Conservation (phyloP, 2,888 invertebrate species). For the Ophraella communa region DNA sequence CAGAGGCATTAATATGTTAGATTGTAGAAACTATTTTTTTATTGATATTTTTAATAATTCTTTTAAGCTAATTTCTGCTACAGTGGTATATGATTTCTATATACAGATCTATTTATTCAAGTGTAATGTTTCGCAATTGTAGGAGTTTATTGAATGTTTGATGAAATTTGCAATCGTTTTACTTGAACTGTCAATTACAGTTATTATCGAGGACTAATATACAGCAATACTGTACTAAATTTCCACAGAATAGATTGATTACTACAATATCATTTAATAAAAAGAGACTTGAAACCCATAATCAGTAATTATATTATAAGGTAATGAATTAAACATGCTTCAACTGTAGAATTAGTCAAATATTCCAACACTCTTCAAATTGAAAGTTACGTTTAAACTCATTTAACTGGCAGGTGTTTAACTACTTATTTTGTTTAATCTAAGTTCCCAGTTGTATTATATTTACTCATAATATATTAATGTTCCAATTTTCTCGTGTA, state of each 20-base stretch:
- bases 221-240: too few relatives aligned
- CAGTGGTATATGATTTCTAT: neutral
- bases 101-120: neutral
- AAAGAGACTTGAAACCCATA: too few relatives aligned
- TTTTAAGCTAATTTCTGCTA: neutral
- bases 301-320: too few relatives aligned
- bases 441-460: slow-evolving; percentile 6
- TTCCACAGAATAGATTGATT: neutral
- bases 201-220: neutral
- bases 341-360: neutral
- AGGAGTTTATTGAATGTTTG: too few relatives aligned
- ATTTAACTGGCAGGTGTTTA: neutral
- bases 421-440: neutral
- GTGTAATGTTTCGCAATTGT: too few relatives aligned
- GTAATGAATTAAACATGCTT: neutral
- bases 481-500: slow-evolving; percentile 11
- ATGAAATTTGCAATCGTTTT: neutral
- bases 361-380: neutral
- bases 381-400: neutral
- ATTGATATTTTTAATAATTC: neutral
- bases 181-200: neutral
- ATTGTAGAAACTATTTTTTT: neutral
- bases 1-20: neutral
- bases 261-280: neutral
- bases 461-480: slow-evolving; percentile 1